These are phyloP conservation scores for Limnephilus marmoratus DNA, from an alignment of 2,888 invertebrate species.

Conservation along the genomic window DNA sequence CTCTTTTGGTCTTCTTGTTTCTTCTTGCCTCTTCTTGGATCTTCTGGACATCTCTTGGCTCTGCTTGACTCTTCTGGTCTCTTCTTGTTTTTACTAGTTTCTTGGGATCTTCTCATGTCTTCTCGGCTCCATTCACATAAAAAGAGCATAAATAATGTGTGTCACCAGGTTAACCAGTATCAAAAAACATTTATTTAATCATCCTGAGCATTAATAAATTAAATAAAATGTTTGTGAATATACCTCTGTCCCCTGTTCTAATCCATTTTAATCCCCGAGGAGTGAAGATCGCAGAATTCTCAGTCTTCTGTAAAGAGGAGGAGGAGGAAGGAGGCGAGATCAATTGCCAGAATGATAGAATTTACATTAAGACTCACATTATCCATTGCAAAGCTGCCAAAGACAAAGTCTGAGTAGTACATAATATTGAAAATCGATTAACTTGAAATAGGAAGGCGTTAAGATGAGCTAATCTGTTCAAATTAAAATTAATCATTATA, in stretches of 20 bases:
- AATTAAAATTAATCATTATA: no score
- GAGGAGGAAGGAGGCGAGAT: background rate
- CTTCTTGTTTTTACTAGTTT: no score
- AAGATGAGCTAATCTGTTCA: no score
- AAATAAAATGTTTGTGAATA: background rate
- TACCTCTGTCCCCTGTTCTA: background rate
- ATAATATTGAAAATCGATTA: background rate
- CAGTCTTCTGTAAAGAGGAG: background rate
- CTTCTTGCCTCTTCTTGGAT: no score
- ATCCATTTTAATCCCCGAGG: conserved; percentile 29
- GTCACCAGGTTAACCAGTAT: background rate
- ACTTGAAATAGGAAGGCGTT: no score
- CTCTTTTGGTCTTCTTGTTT: no score
- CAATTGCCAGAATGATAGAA: background rate
- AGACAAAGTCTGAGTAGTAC: background rate
- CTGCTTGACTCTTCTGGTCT: no score
- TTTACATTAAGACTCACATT: background rate
- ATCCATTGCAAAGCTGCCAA: background rate
- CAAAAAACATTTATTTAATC: background rate
- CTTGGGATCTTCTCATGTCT: no score
- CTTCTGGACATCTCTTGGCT: no score
- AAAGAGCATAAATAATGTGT: no score
- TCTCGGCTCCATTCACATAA: no score
- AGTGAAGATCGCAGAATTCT: background rate
- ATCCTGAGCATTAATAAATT: background rate